A percentile compares a stretch with the other conserved stretches of the same genome.
phyloP scores from a whole-genome alignment of 2,888 invertebrate species.

The Euzetes globulus region DNA sequence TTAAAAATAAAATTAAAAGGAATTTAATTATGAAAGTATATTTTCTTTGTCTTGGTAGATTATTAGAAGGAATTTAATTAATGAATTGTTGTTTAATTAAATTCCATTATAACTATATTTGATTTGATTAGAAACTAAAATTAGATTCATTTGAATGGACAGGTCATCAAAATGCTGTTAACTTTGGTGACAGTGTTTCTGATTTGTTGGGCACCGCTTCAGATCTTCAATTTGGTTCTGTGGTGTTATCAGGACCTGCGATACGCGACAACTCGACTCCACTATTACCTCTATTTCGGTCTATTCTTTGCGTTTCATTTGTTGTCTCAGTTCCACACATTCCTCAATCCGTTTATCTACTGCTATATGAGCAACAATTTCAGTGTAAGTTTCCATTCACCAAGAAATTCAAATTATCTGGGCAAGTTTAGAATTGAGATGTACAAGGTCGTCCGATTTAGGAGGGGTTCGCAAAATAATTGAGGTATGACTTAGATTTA shows the following conservation, averaged over 20 bases:
- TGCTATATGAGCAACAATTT: slow-evolving; percentile 34
- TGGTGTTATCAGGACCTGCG: slow-evolving; percentile 30
- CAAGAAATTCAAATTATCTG: too few species aligned
- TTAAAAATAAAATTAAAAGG: too few species aligned
- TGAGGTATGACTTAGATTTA: too few species aligned
- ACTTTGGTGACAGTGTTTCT: slow-evolving; percentile 54
- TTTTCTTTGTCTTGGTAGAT: too few species aligned
- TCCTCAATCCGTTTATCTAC: slow-evolving; percentile 35
- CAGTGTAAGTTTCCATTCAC: not conserved
- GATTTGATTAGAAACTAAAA: too few species aligned
- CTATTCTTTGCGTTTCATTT: slow-evolving; percentile 29
- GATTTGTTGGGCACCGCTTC: slow-evolving; percentile 54
- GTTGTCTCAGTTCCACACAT: slow-evolving; percentile 31
- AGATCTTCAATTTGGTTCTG: slow-evolving; percentile 42
- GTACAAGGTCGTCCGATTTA: too few species aligned
- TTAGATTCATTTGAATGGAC: slow-evolving; percentile 41
- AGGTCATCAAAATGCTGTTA: slow-evolving; percentile 57
- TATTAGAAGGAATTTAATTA: too few species aligned
- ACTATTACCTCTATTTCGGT: slow-evolving; percentile 27
- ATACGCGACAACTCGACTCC: not conserved
- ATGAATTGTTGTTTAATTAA: too few species aligned
- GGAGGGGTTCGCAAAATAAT: too few species aligned
- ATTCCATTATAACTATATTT: too few species aligned
- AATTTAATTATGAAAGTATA: too few species aligned
- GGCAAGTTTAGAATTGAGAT: too few species aligned